Base-by-base conservation (phyloP, 2,888 invertebrate genomes). In the Epinotia nisella region DNA sequence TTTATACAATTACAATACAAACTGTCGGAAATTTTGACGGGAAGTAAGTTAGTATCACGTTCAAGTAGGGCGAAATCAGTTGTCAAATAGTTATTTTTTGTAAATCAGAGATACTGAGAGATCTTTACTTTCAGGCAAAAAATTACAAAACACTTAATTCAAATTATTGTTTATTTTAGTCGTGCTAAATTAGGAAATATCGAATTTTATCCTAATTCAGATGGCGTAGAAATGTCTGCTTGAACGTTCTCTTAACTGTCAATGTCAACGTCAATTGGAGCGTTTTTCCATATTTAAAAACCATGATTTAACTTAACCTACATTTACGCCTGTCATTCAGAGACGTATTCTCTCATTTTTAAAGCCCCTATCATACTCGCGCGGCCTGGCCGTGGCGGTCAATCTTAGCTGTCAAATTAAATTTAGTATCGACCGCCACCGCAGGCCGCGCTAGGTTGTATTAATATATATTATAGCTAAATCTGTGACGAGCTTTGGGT, bases 1-100 rank as follows among this genome's bases (percentile, higher is more conserved):
- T 39, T 61, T 13, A 61, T 35, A 67, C 41, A 53, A 65, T 10
- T 58, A 58, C 58, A 65, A 5, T 55, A 39, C 51, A 67, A 67
- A 72, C n/a, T n/a, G 56, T 72, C 67, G 11, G 39, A 70, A 55
- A 29, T 64, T 49, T 64, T 71, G 71, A 71, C 71, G 41, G 60
- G 17, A 71, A 66, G 71, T 70, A 71, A 65, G 53, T 66, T 55
- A 29, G 55, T 39, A 24, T 39, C 4, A 56, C 21, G 68, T 73
- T 73, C 19, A 51, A 73, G 68, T 64, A 73, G 2, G 15, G 15
- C 1, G 4, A 15, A 61, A 56, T 3, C 0, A 24, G 21, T 53
- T 21, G 17, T 10, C 2, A 17, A 5, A 17, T 41, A 15, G 1
- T 66, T 7, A 41, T 17, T 41, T 21, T 41, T 3, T 0, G 7